These are phyloP conservation scores for Tenebrosternarchus preto DNA, from an alignment of 2,113 vertebrate genomes.

Conservation along the genomic window DNA sequence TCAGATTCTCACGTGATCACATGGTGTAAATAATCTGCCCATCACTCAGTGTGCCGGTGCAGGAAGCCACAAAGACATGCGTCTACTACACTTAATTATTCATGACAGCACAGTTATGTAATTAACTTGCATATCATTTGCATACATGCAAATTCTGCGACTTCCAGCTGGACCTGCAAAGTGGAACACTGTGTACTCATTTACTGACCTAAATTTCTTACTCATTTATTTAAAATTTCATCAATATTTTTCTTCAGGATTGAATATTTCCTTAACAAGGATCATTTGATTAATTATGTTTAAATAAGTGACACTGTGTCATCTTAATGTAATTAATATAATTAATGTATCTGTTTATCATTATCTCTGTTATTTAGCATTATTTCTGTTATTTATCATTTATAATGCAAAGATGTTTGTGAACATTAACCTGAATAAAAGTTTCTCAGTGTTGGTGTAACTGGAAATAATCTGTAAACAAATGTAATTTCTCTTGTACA, in stretches of 20 bases:
- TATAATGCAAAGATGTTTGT: conserved; percentile 18
- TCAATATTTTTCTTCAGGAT: conserved; percentile 75
- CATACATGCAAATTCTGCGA: conserved; percentile 75
- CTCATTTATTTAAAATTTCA: conserved; percentile 76
- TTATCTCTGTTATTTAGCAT: conserved; percentile 56
- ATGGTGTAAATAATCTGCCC: background rate
- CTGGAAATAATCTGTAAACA: background rate
- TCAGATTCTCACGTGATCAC: background rate
- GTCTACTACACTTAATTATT: conserved; percentile 59
- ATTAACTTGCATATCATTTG: conserved; percentile 71
- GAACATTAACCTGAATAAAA: conserved; percentile 10
- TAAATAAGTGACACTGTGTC: conserved; percentile 70
- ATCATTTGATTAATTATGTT: conserved; percentile 73
- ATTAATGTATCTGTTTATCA: conserved; percentile 64
- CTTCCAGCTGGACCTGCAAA: conserved; percentile 73
- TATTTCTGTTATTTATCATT: conserved; percentile 47
- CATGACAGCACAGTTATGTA: conserved; percentile 66
- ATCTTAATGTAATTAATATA: too few relatives aligned
- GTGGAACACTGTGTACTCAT: conserved; percentile 77
- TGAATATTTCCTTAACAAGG: conserved; percentile 78
- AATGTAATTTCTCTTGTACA: background rate
- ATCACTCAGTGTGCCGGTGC: conserved; percentile 28
- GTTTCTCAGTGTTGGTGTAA: background rate
- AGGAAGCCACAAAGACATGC: conserved; percentile 36
- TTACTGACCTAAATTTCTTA: conserved; percentile 77